These are phyloP conservation scores for Microctonus hyperodae DNA, from an alignment of 2,888 invertebrate genomes.

Conservation along the genomic window DNA sequence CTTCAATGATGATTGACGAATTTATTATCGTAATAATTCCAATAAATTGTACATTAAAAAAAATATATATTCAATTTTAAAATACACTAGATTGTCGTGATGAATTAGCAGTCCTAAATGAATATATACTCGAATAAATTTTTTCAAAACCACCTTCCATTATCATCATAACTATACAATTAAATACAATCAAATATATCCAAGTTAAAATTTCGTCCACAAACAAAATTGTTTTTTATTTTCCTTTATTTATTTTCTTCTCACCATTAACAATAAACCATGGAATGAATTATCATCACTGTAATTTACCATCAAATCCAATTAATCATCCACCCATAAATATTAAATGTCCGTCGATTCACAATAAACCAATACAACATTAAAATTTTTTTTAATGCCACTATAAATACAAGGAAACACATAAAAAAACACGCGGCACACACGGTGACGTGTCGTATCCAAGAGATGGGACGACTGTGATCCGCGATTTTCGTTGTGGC, in stretches of 20 bases:
- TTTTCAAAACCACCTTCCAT: neutral
- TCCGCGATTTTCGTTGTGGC: constrained; percentile 60
- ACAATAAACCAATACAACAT: neutral
- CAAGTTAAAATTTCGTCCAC: neutral
- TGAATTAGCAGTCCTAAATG: constrained; percentile 11
- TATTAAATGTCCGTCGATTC: too few species aligned
- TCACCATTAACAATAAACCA: neutral
- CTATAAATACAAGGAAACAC: constrained; percentile 11
- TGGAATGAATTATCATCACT: neutral
- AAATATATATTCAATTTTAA: neutral
- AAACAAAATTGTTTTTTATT: neutral
- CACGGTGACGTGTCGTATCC: constrained; percentile 53
- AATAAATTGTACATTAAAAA: neutral
- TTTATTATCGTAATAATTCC: neutral
- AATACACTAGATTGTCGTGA: constrained; percentile 14
- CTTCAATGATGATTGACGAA: neutral
- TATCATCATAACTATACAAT: constrained; percentile 17
- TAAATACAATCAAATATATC: neutral
- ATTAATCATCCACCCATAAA: too few species aligned
- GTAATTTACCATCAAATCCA: neutral
- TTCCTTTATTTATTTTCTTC: neutral
- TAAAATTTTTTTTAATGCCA: constrained; percentile 16
- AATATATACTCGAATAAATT: constrained; percentile 2
- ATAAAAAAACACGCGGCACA: constrained; percentile 30
- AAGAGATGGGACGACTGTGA: constrained; percentile 61